Percentiles rank a stretch among this genome's conserved stretches.
phyloP scores from a whole-genome alignment of 2,797 vertebrate species.

The Enteromius radiatus region DNA sequence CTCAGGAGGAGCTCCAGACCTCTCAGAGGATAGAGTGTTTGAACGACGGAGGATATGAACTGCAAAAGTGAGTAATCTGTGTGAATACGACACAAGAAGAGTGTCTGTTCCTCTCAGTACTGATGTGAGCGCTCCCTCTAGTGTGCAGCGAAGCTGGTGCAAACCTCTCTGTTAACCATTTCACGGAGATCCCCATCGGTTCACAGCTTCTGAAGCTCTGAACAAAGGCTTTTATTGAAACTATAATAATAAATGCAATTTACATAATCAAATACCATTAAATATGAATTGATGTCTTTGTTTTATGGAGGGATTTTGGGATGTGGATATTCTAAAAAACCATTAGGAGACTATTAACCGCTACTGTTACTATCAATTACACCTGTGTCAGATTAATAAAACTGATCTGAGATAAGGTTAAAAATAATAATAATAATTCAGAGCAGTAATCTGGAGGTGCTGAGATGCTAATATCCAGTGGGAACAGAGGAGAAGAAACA shows the following conservation, averaged over 20 bases:
- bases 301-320: neutral
- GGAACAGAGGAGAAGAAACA: too few species aligned
- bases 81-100: neutral
- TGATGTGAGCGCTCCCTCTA: neutral
- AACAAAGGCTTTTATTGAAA: neutral
- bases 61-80: constrained; percentile 81
- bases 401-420: neutral
- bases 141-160: neutral
- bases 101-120: neutral
- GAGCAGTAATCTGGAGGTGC: too few species aligned
- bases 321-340: too few species aligned
- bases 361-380: too few species aligned
- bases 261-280: neutral
- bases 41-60: constrained; percentile 79
- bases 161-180: neutral
- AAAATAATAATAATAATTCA: neutral
- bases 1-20: constrained; percentile 86
- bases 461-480: too few species aligned
- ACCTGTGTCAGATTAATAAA: neutral
- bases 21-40: constrained; percentile 83
- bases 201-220: too few species aligned
- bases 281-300: neutral
- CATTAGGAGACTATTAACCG: too few species aligned
- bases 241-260: neutral
- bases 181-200: too few species aligned